phyloP scores from a whole-genome alignment of 2,113 vertebrate genomes.

The Cebus imitator region DNA sequence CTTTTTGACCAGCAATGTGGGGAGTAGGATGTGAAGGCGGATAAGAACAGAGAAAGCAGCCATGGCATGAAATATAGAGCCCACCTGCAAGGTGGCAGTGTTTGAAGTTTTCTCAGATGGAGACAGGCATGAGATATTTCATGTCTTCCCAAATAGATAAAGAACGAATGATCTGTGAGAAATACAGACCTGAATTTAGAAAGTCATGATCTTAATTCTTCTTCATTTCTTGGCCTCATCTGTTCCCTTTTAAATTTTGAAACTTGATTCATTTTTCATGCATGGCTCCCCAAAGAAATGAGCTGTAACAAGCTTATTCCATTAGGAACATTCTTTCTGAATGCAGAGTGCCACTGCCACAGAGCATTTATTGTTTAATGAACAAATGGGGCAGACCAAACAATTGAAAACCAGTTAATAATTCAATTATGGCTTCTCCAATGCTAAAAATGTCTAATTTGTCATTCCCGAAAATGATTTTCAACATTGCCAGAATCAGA shows the following conservation, averaged over 20 bases:
- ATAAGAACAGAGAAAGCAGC: not conserved
- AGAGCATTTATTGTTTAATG: not conserved
- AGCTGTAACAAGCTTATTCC: not conserved
- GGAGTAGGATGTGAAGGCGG: not conserved
- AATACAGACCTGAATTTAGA: not conserved
- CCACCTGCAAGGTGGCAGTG: not conserved
- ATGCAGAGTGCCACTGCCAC: not conserved
- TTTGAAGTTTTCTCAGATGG: not conserved
- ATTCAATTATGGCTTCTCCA: not conserved
- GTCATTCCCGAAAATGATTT: not conserved
- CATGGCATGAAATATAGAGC: not conserved
- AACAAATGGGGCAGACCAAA: not conserved
- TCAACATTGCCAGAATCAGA: not conserved
- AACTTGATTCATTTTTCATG: not conserved
- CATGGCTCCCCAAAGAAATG: not conserved
- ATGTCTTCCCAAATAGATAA: not conserved
- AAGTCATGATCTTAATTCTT: not conserved
- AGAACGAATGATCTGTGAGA: not conserved
- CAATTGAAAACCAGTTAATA: not conserved
- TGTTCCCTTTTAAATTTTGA: not conserved
- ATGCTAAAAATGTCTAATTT: not conserved
- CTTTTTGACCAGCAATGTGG: not conserved
- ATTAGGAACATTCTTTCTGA: not conserved
- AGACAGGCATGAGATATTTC: not conserved
- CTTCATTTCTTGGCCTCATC: not conserved